Base-by-base conservation (phyloP, 2,888 invertebrate species). In the Hipparchia sbordonii region DNA sequence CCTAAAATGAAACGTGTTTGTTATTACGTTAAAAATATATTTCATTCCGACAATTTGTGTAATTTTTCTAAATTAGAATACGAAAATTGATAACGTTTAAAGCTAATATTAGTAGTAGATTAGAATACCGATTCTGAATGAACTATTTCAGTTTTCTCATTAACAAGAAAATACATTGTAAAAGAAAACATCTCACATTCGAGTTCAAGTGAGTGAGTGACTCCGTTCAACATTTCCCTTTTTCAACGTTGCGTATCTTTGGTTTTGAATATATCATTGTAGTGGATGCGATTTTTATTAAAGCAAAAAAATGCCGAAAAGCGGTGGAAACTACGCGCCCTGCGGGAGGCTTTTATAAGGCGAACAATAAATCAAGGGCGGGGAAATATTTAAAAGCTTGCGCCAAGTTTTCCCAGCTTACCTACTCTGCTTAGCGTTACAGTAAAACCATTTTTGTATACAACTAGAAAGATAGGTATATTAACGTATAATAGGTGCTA, bases 261-360 rank as follows among this genome's bases (percentile, higher is more conserved):
- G 57, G 12, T 52, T 57, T 65, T 33, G 8, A 33, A 9, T 65
- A 33, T 65, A 52, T 65, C 65, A 39, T 2, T 65, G 65, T 52
- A 10, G 9, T 33, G 52, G 85, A 72, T 68, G 84, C 84, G 82
- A 85, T 88, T 89, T 89, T 89, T 89, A 89, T 87, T 86, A 87
- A 88, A 86, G 86, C 81, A 87, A 88, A 89, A 39, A 87, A 89
- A 85, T 85, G 85, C 86, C 90, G 84, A 88, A 89, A 89, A 86
- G 86, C 84, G 85, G 84, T 77, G 81, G 80, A 81, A 82, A 81
- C 82, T 81, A 77, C 77, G 72, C 78, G 82, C 85, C 84, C 86
- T 84, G 89, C 88, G 89, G 91, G 91, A 90, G 88, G 91, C 91
- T 91, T 91, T 92, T 91, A 92, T 92, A 91, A 91, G 87, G 89